A percentile compares a stretch with the other conserved stretches of the same genome.
These are phyloP conservation scores for Rhyacichthys aspro DNA, from an alignment of 2,797 vertebrate species.

Conservation along the genomic window DNA sequence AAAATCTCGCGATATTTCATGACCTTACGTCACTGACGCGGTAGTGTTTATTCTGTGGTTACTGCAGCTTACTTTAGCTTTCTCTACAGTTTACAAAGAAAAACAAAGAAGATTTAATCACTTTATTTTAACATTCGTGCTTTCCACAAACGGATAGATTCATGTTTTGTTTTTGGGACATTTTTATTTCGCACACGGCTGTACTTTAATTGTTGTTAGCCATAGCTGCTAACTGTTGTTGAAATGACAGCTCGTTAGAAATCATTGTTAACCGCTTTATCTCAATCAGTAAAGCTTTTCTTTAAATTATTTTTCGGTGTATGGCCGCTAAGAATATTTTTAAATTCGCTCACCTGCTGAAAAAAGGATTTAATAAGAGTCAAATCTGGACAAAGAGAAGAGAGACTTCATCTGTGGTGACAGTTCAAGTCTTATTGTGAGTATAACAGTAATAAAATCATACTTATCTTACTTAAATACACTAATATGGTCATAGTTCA, in stretches of 20 bases:
- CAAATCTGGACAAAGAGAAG: conserved; percentile 32
- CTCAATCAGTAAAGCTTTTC: background rate
- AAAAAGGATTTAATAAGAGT: conserved; percentile 33
- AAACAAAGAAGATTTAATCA: background rate
- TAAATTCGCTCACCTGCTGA: conserved; percentile 43
- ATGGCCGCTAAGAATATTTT: conserved; percentile 57
- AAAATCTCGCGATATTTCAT: conserved; percentile 49
- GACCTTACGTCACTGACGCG: conserved; percentile 26
- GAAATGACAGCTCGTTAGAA: background rate
- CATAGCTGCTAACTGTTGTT: conserved; percentile 3
- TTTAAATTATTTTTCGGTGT: conserved; percentile 7
- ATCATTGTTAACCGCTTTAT: background rate
- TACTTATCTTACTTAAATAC: no score
- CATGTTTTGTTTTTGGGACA: background rate
- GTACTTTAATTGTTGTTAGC: background rate
- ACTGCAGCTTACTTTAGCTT: background rate
- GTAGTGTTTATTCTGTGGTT: conserved; percentile 32
- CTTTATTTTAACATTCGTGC: background rate
- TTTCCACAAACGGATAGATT: no score
- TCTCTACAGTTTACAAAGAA: background rate
- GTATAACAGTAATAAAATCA: conserved; percentile 22
- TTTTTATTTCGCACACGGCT: background rate
- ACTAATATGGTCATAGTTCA: no score
- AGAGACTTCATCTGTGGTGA: conserved; percentile 33
- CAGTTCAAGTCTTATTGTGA: conserved; percentile 71